Conservation (phyloP, 2,113 vertebrate species). For the Misgurnus anguillicaudatus region DNA sequence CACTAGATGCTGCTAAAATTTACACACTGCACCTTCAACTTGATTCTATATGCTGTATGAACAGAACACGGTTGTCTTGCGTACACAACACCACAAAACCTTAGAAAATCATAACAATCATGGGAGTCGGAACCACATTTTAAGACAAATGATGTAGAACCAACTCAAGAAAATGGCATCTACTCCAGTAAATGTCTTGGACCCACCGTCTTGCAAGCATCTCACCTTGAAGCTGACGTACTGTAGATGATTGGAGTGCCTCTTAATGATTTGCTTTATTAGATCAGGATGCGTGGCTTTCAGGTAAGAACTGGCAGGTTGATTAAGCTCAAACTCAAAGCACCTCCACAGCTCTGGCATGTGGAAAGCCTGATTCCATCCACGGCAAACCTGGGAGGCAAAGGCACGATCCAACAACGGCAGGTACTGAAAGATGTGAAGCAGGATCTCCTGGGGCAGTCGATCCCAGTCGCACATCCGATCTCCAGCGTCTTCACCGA, state of each 20-base stretch:
- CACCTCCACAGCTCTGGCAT: constrained; percentile 97
- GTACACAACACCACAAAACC: no score
- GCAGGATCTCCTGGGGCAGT: constrained; percentile 89
- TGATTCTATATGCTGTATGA: no score
- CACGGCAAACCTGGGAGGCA: constrained; percentile 90
- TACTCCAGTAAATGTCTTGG: no score
- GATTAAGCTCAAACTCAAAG: constrained; percentile 96
- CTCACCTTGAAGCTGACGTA: constrained; percentile 98
- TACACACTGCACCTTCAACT: no score
- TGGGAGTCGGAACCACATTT: no score
- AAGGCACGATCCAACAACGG: constrained; percentile 91
- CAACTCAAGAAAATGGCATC: no score
- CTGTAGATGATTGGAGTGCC: constrained; percentile 94
- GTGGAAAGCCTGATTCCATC: constrained; percentile 95
- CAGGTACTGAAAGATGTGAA: constrained; percentile 91
- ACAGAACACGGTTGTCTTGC: no score
- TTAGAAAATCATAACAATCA: no score
- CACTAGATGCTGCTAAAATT: no score
- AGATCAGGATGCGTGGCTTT: constrained; percentile 95
- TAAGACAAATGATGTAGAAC: no score
- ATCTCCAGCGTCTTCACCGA: constrained; percentile 51
- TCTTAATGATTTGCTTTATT: constrained; percentile 97
- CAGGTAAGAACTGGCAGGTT: constrained; percentile 91
- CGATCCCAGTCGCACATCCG: constrained; percentile 78
- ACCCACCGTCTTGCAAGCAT: not conserved